phyloP scores from a whole-genome alignment of 2,113 vertebrate genomes.

The Pangasianodon hypophthalmus region DNA sequence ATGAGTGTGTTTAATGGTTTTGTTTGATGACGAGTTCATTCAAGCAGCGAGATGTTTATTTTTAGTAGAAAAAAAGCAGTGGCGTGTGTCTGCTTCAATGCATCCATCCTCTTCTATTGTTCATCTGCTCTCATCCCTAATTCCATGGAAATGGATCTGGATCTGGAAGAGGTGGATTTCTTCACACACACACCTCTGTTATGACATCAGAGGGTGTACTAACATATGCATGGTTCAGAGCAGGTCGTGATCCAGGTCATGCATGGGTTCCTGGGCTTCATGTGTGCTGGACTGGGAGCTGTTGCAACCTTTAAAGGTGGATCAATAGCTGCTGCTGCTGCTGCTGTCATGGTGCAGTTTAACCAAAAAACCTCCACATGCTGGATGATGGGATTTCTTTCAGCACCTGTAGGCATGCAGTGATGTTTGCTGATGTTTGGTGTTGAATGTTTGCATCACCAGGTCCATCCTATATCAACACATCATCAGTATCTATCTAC shows the following conservation, averaged over 20 bases:
- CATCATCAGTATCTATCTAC: background rate
- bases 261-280: background rate
- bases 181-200: background rate
- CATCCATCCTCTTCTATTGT: constrained; percentile 55
- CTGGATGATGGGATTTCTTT: background rate
- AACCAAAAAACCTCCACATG: background rate
- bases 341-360: constrained; percentile 21
- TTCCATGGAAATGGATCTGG: constrained; percentile 12
- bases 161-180: background rate
- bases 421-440: background rate
- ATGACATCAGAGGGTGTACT: background rate
- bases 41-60: background rate
- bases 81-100: constrained; percentile 25
- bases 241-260: constrained; percentile 2
- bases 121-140: constrained; percentile 47
- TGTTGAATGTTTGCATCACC: background rate
- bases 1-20: background rate
- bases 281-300: background rate
- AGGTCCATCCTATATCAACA: background rate
- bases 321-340: constrained; percentile 6
- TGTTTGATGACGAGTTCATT: background rate
- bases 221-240: background rate
- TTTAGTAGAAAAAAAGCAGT: background rate
- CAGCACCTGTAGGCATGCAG: background rate
- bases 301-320: constrained; percentile 6